Percentiles rank a stretch among this genome's conserved stretches.
phyloP scores from a whole-genome alignment of 2,888 invertebrate species.

The Hemistola chrysoprasaria region DNA sequence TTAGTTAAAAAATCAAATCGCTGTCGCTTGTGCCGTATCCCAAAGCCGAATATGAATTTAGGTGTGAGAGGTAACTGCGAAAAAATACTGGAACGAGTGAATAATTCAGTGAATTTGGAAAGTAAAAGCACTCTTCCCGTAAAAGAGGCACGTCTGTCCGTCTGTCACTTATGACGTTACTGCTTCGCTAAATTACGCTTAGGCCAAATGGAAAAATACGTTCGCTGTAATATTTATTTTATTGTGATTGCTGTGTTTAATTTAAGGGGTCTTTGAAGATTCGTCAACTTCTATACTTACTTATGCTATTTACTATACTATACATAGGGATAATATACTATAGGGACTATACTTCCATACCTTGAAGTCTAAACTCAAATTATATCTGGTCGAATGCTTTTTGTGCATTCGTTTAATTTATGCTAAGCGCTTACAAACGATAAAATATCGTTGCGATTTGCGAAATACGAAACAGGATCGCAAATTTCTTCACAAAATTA shows the following conservation, averaged over 20 bases:
- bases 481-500: too few relatives aligned
- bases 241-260: background rate
- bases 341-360: too few relatives aligned
- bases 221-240: slow-evolving; percentile 1
- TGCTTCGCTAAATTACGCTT: slow-evolving; percentile 39
- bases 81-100: slow-evolving; percentile 49
- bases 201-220: slow-evolving; percentile 31
- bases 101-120: slow-evolving; percentile 63
- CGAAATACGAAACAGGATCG: too few relatives aligned
- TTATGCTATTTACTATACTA: too few relatives aligned
- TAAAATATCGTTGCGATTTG: too few relatives aligned
- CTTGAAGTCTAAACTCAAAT: too few relatives aligned
- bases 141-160: slow-evolving; percentile 53
- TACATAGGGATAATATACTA: too few relatives aligned
- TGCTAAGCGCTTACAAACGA: too few relatives aligned
- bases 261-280: background rate
- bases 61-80: slow-evolving; percentile 35
- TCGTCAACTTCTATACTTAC: too few relatives aligned
- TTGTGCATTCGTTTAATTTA: too few relatives aligned
- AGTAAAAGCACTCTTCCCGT: slow-evolving; percentile 59
- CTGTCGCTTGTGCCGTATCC: slow-evolving; percentile 19
- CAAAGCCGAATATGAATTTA: slow-evolving; percentile 42
- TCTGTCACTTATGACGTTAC: slow-evolving; percentile 67
- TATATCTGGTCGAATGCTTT: too few relatives aligned
- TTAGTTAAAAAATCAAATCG: slow-evolving; percentile 6